phyloP scores from a whole-genome alignment of 2,113 vertebrate genomes.

The Edolisoma coerulescens region DNA sequence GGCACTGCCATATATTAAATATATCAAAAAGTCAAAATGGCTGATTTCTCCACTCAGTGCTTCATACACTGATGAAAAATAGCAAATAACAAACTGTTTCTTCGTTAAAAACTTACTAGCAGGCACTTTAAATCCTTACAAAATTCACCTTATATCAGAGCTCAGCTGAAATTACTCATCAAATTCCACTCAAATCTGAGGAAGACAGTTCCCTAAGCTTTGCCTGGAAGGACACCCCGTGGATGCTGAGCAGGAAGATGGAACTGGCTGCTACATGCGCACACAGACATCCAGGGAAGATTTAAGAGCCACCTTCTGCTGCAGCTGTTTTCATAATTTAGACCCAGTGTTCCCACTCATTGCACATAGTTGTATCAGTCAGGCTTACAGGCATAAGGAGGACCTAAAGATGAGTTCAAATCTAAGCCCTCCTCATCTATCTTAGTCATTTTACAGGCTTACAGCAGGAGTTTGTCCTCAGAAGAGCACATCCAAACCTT shows the following conservation, averaged over 20 bases:
- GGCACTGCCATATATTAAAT: not conserved
- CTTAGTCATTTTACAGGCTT: slow-evolving; percentile 39
- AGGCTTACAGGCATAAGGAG: slow-evolving; percentile 3
- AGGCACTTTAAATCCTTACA: not conserved
- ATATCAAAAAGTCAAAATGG: not conserved
- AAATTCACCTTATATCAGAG: not conserved
- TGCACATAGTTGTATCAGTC: not conserved
- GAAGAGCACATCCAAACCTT: not conserved
- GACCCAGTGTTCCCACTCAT: not conserved
- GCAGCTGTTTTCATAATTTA: slow-evolving; percentile 45
- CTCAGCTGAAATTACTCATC: not conserved
- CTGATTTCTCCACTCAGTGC: not conserved
- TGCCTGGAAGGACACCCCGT: not conserved
- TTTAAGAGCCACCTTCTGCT: slow-evolving; percentile 30
- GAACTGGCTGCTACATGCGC: not conserved
- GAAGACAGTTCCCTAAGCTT: not conserved
- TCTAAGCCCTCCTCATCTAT: slow-evolving; percentile 27
- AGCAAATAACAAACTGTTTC: not conserved
- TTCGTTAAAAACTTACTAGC: not conserved
- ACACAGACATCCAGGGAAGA: not conserved
- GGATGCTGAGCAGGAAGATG: not conserved
- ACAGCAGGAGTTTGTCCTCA: not conserved
- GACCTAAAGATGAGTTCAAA: not conserved
- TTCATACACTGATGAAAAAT: not conserved
- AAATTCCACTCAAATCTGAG: not conserved